Evolutionary conservation across 1,140 invertebrate genomes (phyloP).

Genomic region (Drosophila nikananu): DNA sequence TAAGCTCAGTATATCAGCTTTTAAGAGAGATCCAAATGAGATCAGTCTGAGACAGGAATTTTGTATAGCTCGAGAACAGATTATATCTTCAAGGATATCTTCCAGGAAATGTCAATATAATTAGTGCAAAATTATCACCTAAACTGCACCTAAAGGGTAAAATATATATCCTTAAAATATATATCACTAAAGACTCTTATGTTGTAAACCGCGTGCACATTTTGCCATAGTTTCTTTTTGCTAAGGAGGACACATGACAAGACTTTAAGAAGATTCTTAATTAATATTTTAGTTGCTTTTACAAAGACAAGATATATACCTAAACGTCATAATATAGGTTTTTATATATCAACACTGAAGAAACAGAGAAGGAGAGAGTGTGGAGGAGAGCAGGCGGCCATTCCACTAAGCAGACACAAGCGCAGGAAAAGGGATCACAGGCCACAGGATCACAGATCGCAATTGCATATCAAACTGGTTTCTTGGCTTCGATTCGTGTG

Average conservation of each 20-base stretch:
- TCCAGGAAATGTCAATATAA: too few relatives aligned
- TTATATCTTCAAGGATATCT: too few relatives aligned
- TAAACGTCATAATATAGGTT: background rate
- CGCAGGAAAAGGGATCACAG: constrained; percentile 6
- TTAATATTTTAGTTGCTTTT: background rate
- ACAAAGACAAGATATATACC: background rate
- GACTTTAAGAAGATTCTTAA: background rate
- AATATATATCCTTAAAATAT: background rate
- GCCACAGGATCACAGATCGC: constrained; percentile 17
- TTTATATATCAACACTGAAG: constrained; percentile 4
- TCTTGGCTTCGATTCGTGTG: constrained; percentile 8
- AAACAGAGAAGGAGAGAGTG: constrained; percentile 1
- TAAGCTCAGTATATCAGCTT: background rate
- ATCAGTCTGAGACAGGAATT: background rate
- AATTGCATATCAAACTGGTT: constrained; percentile 9
- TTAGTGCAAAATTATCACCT: too few relatives aligned
- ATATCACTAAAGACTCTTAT: background rate
- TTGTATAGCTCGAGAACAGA: background rate
- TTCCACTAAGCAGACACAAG: constrained; percentile 37
- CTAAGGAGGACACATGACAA: background rate
- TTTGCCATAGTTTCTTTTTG: background rate
- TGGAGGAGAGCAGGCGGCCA: constrained; percentile 17
- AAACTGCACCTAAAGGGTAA: background rate
- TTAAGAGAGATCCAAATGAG: background rate
- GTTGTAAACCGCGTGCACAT: background rate